Percentiles rank a stretch among this genome's conserved stretches.
Evolutionary conservation across 2,113 vertebrate genomes (phyloP).

Genomic region (Condylura cristata): DNA sequence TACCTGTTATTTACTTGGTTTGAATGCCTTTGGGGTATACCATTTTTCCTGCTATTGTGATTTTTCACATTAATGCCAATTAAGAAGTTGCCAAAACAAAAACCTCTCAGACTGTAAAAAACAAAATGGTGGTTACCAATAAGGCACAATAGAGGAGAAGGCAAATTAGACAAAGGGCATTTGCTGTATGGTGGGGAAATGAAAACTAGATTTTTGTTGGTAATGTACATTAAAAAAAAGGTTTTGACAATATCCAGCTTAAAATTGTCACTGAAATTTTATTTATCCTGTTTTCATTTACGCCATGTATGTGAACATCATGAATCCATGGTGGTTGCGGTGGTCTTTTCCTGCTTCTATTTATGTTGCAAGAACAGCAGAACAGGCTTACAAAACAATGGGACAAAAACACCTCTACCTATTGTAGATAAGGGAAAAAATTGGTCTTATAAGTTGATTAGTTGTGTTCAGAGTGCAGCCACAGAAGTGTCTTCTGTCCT

Average conservation of each 20-base stretch:
- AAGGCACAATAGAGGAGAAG: not conserved
- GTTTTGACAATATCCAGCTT: not conserved
- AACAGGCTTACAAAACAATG: no score
- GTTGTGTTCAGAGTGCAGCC: no score
- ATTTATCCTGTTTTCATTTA: slow-evolving; percentile 28
- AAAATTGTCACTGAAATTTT: not conserved
- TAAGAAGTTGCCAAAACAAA: not conserved
- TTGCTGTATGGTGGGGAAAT: no score
- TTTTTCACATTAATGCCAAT: not conserved
- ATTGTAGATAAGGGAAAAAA: no score
- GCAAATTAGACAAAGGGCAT: not conserved
- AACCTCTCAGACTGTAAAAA: not conserved
- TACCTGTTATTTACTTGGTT: not conserved
- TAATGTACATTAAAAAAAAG: not conserved
- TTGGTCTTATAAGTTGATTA: no score
- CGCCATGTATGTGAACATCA: slow-evolving; percentile 51
- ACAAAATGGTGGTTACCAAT: not conserved
- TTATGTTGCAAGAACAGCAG: no score
- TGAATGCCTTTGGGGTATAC: not conserved
- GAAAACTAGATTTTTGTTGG: not conserved
- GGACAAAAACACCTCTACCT: no score
- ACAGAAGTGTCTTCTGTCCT: no score
- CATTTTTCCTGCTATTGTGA: not conserved
- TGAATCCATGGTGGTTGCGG: no score
- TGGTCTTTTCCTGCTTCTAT: no score